phyloP scores from a whole-genome alignment of 64 coral and sea anemone species.

The Platygyra sinensis region DNA sequence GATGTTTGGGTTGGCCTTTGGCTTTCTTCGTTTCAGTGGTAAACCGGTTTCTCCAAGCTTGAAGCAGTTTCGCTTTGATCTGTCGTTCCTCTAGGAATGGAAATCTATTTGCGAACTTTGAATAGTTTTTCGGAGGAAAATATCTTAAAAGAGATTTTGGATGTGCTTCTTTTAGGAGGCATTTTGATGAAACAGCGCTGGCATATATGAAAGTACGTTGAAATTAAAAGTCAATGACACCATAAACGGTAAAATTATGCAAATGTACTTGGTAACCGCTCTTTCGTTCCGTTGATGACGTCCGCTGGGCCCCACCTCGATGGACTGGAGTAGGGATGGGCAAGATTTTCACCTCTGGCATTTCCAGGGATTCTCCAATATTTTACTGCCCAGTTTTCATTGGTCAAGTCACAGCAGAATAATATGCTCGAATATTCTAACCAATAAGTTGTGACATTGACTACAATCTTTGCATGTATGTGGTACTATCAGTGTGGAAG shows the following conservation, averaged over 20 bases:
- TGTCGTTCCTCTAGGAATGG: conserved; percentile 71
- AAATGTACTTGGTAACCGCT: not conserved
- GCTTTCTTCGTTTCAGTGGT: not conserved
- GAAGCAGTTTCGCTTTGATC: conserved; percentile 78
- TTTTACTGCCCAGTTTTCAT: too few species aligned
- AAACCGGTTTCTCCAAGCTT: conserved; percentile 57
- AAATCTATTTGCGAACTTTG: conserved; percentile 62
- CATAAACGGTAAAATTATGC: not conserved
- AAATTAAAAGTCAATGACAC: conserved; percentile 4
- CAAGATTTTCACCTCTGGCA: too few species aligned
- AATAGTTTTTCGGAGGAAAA: conserved; percentile 59
- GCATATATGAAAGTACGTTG: not conserved
- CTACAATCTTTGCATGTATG: too few species aligned
- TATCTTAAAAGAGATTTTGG: conserved; percentile 55
- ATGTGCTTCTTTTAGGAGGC: conserved; percentile 23
- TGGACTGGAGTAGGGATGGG: too few species aligned
- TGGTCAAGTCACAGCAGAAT: too few species aligned
- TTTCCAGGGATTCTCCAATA: too few species aligned
- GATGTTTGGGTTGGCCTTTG: not conserved
- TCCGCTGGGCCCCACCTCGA: too few species aligned
- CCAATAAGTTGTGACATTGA: too few species aligned
- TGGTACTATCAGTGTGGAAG: too few species aligned
- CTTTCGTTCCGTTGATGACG: not conserved
- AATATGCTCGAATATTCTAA: too few species aligned
- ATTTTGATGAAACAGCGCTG: not conserved